Evolutionary conservation across 2,888 invertebrate genomes (phyloP).

Genomic region (Flexamia atlantica): DNA sequence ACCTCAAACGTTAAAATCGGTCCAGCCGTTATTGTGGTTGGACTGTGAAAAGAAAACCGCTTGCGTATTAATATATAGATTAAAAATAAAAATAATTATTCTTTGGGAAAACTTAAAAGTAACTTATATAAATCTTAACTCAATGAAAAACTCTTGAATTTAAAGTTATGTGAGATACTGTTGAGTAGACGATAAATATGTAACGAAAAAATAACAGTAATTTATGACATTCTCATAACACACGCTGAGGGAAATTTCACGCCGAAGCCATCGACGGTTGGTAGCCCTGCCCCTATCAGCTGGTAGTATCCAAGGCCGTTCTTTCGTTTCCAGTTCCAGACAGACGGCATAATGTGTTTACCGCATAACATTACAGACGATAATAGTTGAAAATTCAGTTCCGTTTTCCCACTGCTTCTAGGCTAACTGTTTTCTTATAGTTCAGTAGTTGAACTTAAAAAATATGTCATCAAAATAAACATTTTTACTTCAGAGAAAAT

Average conservation of each 20-base stretch:
- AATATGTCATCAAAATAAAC: too few relatives aligned
- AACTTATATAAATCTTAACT: not conserved
- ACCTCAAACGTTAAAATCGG: too few relatives aligned
- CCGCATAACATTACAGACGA: not conserved
- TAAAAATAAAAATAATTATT: not conserved
- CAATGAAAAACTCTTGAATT: not conserved
- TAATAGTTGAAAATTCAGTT: not conserved
- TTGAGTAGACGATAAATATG: not conserved
- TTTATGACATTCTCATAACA: too few relatives aligned
- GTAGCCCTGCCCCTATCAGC: constrained; percentile 17
- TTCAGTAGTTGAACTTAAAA: too few relatives aligned
- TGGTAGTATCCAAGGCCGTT: constrained; percentile 28
- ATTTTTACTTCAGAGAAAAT: too few relatives aligned
- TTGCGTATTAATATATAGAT: too few relatives aligned
- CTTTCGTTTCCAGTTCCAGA: constrained; percentile 15
- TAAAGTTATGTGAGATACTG: not conserved
- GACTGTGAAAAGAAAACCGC: too few relatives aligned
- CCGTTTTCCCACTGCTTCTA: not conserved
- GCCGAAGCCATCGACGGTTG: not conserved
- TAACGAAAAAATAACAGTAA: not conserved
- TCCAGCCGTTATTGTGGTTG: too few relatives aligned
- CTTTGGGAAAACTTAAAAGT: not conserved
- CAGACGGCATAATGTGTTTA: constrained; percentile 21
- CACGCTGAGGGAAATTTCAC: constrained; percentile 17
- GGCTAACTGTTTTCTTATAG: too few relatives aligned